These are phyloP conservation scores for Zaprionus capensis DNA, from an alignment of 1,140 invertebrate genomes.

Conservation along the genomic window DNA sequence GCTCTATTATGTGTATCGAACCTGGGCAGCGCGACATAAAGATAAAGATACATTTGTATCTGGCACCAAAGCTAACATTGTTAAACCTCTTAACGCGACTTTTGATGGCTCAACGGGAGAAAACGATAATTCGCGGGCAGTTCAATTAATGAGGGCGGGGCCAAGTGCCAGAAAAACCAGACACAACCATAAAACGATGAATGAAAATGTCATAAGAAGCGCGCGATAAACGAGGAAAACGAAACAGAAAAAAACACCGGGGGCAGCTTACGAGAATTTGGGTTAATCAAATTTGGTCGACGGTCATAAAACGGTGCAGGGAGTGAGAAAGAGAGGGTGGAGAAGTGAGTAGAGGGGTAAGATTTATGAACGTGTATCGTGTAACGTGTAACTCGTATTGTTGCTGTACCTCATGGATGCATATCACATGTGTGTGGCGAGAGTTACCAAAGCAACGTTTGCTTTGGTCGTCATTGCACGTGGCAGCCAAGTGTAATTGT, in stretches of 20 bases:
- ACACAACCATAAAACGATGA: conserved; percentile 63
- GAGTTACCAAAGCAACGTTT: conserved; percentile 30
- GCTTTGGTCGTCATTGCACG: conserved; percentile 1
- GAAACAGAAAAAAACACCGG: conserved; percentile 27
- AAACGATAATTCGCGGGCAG: conserved; percentile 24
- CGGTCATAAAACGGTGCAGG: conserved; percentile 36
- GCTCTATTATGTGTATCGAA: conserved; percentile 28
- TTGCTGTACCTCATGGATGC: conserved; percentile 41
- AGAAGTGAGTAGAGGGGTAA: not conserved
- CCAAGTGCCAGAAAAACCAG: not conserved
- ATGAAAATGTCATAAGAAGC: conserved; percentile 61
- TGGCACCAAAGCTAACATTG: conserved; percentile 22
- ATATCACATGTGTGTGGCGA: conserved; percentile 43
- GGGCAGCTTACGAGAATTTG: conserved; percentile 57
- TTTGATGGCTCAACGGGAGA: conserved; percentile 39
- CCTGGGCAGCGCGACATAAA: conserved; percentile 1
- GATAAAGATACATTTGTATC: conserved; percentile 20
- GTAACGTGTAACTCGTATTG: conserved; percentile 11
- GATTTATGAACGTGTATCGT: not conserved
- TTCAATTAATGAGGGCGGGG: conserved; percentile 22
- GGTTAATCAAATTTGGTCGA: conserved; percentile 77
- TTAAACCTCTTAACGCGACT: conserved; percentile 24
- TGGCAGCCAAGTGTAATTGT: not conserved
- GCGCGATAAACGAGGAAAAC: conserved; percentile 25
- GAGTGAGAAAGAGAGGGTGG: not conserved